Evolutionary conservation across 2,888 invertebrate genomes (phyloP).

Genomic region (Zonitis immaculata): DNA sequence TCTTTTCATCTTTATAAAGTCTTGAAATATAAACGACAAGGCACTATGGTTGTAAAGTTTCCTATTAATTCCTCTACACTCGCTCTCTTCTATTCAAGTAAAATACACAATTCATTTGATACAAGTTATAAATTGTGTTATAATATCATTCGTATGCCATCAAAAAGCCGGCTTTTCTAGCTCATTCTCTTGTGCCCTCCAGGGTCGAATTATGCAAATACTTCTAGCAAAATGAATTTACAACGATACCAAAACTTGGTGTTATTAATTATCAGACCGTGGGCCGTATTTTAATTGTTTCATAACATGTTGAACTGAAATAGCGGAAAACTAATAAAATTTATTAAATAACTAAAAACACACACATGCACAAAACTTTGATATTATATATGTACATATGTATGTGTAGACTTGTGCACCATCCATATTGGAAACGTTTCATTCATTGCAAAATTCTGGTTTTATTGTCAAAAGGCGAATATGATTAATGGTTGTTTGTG

Average conservation of each 20-base stretch:
- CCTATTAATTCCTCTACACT: too few species aligned
- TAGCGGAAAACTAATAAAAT: neutral
- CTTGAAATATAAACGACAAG: too few species aligned
- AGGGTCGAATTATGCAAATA: conserved; percentile 6
- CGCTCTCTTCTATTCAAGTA: neutral
- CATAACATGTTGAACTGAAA: neutral
- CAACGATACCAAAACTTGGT: conserved; percentile 1
- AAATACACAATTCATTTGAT: neutral
- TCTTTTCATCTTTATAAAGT: too few species aligned
- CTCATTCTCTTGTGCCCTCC: conserved; percentile 2
- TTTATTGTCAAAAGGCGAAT: conserved; percentile 4
- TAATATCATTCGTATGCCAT: neutral
- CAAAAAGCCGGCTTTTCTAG: neutral
- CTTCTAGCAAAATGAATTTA: neutral
- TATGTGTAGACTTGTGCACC: too few species aligned
- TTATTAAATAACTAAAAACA: neutral
- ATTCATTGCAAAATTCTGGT: conserved; percentile 7
- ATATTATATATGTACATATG: too few species aligned
- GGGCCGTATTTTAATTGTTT: neutral
- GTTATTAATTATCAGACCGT: conserved; percentile 7
- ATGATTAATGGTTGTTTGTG: neutral
- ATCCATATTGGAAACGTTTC: too few species aligned
- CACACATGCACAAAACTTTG: neutral
- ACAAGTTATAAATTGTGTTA: too few species aligned
- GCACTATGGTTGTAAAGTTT: too few species aligned